phyloP scores from a whole-genome alignment of 2,797 vertebrate genomes.

The Hemibagrus guttatus region DNA sequence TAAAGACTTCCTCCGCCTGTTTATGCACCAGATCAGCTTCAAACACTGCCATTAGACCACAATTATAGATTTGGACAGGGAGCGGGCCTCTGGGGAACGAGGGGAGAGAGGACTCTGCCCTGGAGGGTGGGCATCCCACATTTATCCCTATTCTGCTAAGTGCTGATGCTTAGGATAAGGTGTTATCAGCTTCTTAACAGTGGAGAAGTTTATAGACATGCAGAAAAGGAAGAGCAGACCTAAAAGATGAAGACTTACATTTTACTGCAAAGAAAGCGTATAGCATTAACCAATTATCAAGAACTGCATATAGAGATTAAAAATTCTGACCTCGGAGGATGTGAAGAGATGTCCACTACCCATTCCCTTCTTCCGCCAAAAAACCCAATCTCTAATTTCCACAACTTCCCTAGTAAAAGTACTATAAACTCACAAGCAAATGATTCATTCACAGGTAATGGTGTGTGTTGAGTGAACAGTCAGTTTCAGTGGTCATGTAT shows the following conservation, averaged over 20 bases:
- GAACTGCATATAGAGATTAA: conserved; percentile 19
- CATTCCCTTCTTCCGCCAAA: too few relatives aligned
- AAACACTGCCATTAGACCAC: conserved; percentile 92
- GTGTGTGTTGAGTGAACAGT: conserved; percentile 52
- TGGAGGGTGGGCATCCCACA: conserved; percentile 82
- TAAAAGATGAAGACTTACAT: not conserved
- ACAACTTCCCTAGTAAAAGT: conserved; percentile 43
- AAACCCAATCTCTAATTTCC: conserved; percentile 2
- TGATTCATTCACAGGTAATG: conserved; percentile 62
- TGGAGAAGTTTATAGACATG: not conserved
- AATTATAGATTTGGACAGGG: conserved; percentile 89
- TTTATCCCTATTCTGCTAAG: conserved; percentile 48
- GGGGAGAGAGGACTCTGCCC: conserved; percentile 79
- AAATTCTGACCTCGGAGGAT: conserved; percentile 21
- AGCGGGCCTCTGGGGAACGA: conserved; percentile 52
- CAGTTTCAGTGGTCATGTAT: conserved; percentile 58
- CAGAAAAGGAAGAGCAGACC: not conserved
- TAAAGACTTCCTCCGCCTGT: conserved; percentile 93
- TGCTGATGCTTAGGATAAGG: conserved; percentile 51
- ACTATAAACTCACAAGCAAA: conserved; percentile 45
- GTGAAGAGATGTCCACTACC: not conserved
- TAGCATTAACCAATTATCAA: not conserved
- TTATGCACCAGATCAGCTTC: conserved; percentile 94
- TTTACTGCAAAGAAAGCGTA: not conserved
- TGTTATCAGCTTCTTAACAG: conserved; percentile 46